Base-by-base conservation (phyloP, 2,113 vertebrate genomes). In the Tyrannus savana region DNA sequence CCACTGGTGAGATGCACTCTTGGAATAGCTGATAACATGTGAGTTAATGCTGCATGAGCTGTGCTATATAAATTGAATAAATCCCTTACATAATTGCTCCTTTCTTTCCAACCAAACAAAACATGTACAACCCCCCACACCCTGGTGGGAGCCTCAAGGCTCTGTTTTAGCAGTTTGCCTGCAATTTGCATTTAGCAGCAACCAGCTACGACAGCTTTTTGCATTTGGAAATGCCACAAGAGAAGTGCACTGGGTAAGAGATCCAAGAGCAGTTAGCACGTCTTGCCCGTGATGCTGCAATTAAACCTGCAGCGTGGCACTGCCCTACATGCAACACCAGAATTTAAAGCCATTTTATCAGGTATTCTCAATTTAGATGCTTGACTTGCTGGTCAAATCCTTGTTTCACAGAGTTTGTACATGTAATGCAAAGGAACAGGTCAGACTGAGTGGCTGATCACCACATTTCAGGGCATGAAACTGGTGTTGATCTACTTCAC, bases 71-170 rank as follows among this genome's bases (percentile, higher is more conserved):
- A 94, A 90, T 64, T 41, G 92, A 87, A 75, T 79, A 74, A 94
- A 81, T 91, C 95, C 42, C 41, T 12, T 25, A 68, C 68, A 76
- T 90, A 96, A 97, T 94, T 95, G 90, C 75, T 96, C 68, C 89
- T 68, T 96, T 90, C 92, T 87, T 96, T 58, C 88, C 91, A 74
- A 93, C 84, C 83, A 91, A 80, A 92, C 0, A 7, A 91, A 96
- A 77, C 68, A 21, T 22, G 50, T 37, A 53, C 77, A 89, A 33
- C 91, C 85, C 84, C 79, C 89, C 87, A 55, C 82, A 33, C 69
- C 79, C 90, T 67, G 92, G 63, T 88, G 69, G 11, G 19, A 88
- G 91, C 93, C 96, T 95, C 56, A 42, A 25, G 97, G 94, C 95
- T 90, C 88, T 66, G 46, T 28, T 87, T 35, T 53, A 84, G 77